These are phyloP conservation scores for Drosophila ochracea DNA, from an alignment of 2,888 invertebrate genomes.

Conservation along the genomic window DNA sequence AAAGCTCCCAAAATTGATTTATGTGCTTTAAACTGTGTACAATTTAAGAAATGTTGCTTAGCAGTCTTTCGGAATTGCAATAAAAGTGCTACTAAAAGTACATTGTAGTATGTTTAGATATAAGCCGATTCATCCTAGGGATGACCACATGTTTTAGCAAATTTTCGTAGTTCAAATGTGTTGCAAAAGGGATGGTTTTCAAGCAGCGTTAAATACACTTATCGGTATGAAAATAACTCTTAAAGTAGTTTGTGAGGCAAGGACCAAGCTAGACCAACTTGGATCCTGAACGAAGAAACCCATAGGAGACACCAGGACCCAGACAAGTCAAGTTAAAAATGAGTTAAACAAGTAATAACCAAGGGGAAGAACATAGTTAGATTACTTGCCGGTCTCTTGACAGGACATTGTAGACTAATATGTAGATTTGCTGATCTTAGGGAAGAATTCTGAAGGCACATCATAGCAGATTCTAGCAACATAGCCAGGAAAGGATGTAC, in stretches of 20 bases:
- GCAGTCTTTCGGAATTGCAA: neutral
- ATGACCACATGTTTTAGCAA: neutral
- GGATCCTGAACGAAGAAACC: neutral
- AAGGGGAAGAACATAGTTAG: neutral
- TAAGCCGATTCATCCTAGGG: neutral
- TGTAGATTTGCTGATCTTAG: neutral
- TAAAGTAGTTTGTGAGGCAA: neutral
- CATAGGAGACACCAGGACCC: neutral
- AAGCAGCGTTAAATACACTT: neutral
- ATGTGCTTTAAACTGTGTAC: neutral
- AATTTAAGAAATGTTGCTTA: neutral
- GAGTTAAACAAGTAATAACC: neutral
- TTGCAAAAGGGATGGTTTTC: neutral
- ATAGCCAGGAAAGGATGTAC: neutral
- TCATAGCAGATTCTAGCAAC: too few species aligned
- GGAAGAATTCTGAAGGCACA: neutral
- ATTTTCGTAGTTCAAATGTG: neutral
- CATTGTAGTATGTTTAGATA: neutral
- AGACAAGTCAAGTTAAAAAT: neutral
- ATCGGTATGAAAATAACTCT: neutral
- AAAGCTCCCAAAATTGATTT: neutral
- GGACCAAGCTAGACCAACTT: neutral
- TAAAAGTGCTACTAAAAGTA: neutral
- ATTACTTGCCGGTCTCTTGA: neutral
- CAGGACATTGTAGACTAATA: neutral